phyloP scores from a whole-genome alignment of 2,888 invertebrate genomes.

The Acanthosepion lycidas region DNA sequence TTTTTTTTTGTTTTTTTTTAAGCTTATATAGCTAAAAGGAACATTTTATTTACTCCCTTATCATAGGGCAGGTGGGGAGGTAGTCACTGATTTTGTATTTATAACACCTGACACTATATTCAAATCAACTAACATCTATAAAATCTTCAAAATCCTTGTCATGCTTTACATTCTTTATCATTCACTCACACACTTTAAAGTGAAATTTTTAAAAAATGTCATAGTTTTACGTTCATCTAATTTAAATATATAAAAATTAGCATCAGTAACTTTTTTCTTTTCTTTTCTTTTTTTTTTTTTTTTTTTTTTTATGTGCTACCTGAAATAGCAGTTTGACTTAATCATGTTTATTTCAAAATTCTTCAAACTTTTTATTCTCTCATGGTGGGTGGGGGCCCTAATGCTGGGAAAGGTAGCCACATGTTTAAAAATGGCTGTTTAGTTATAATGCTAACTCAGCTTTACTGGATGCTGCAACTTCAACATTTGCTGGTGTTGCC shows the following conservation, averaged over 20 bases:
- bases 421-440: not conserved
- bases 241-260: not conserved
- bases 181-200: no score
- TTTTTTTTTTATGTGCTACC: no score
- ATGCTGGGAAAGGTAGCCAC: not conserved
- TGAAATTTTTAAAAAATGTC: no score
- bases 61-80: no score
- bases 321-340: not conserved
- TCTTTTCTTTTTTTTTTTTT: not conserved
- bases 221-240: not conserved
- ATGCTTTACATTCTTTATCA: no score
- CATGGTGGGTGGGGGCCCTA: not conserved
- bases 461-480: not conserved
- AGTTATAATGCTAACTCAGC: slow-evolving; percentile 3
- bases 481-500: not conserved
- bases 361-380: not conserved
- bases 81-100: no score
- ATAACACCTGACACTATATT: no score
- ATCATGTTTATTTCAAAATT: slow-evolving; percentile 33
- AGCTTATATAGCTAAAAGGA: no score
- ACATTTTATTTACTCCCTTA: no score
- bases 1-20: no score
- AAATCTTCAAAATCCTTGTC: no score
- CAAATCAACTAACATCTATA: no score
- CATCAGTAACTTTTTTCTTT: not conserved